Evolutionary conservation across 2,113 vertebrate species (phyloP).

Genomic region (Phrynosoma platyrhinos): DNA sequence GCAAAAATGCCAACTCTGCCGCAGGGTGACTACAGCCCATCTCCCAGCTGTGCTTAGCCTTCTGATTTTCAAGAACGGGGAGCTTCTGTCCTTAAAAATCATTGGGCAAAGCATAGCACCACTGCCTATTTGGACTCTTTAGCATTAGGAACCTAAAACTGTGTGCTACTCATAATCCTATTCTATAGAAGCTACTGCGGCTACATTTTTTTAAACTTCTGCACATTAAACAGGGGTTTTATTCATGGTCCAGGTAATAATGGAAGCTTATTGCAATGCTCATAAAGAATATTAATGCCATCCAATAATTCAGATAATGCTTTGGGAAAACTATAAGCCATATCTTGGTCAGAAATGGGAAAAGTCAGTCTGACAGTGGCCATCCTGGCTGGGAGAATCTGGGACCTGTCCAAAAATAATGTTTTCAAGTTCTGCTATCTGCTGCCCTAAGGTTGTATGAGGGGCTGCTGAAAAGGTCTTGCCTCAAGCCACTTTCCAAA

Average conservation of each 20-base stretch:
- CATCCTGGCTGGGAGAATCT: no score
- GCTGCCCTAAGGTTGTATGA: background rate
- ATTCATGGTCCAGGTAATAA: background rate
- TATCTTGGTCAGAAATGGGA: background rate
- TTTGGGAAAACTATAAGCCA: background rate
- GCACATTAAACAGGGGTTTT: background rate
- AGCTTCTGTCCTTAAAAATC: no score
- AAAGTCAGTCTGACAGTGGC: background rate
- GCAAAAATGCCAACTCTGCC: no score
- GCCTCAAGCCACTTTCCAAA: no score
- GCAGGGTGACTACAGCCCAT: no score
- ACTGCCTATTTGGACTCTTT: background rate
- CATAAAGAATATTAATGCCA: background rate
- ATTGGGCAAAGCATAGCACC: no score
- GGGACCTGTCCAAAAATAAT: no score
- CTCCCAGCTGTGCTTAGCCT: no score
- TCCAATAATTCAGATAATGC: background rate
- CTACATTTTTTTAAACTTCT: background rate
- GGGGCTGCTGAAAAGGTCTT: background rate
- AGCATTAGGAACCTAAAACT: background rate
- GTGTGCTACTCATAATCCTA: no score
- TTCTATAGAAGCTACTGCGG: no score
- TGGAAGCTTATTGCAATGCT: background rate
- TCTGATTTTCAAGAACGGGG: no score
- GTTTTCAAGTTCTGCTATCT: no score